A percentile compares a stretch with the other conserved stretches of the same genome.
phyloP scores from a whole-genome alignment of 2,888 invertebrate species.

The Lypha dubia region DNA sequence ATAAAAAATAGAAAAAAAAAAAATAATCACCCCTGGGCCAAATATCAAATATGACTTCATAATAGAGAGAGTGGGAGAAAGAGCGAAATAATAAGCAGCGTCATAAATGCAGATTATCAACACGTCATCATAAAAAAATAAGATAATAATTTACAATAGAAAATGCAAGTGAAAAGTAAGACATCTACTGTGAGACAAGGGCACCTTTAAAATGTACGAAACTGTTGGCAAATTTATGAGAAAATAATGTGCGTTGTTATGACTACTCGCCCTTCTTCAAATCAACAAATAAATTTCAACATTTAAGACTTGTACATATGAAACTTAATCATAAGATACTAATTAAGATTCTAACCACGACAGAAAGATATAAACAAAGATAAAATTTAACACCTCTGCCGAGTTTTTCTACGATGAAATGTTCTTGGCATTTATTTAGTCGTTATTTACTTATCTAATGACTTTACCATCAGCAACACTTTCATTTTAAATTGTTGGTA shows the following conservation, averaged over 20 bases:
- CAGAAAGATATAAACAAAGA: conserved; percentile 54
- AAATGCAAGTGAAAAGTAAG: conserved; percentile 62
- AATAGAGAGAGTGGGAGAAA: neutral
- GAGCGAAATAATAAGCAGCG: neutral
- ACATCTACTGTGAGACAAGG: conserved; percentile 60
- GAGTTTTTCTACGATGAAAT: conserved; percentile 1
- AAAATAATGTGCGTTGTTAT: neutral
- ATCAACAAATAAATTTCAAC: conserved; percentile 23
- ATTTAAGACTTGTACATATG: neutral
- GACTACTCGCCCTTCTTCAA: conserved; percentile 7
- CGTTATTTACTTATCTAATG: conserved; percentile 6
- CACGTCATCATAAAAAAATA: neutral
- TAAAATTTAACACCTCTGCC: conserved; percentile 54
- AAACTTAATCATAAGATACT: conserved; percentile 34
- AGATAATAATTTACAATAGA: conserved; percentile 14
- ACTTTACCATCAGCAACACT: neutral
- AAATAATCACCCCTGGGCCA: conserved; percentile 27
- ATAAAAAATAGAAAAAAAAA: conserved; percentile 3
- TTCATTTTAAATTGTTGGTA: neutral
- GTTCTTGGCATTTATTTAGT: conserved; percentile 12
- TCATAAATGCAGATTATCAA: conserved; percentile 14
- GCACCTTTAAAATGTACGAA: conserved; percentile 36
- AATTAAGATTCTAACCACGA: conserved; percentile 59
- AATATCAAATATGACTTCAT: conserved; percentile 24
- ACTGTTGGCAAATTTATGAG: conserved; percentile 5